Evolutionary conservation across 2,113 vertebrate species (phyloP).

Genomic region (Ia io): DNA sequence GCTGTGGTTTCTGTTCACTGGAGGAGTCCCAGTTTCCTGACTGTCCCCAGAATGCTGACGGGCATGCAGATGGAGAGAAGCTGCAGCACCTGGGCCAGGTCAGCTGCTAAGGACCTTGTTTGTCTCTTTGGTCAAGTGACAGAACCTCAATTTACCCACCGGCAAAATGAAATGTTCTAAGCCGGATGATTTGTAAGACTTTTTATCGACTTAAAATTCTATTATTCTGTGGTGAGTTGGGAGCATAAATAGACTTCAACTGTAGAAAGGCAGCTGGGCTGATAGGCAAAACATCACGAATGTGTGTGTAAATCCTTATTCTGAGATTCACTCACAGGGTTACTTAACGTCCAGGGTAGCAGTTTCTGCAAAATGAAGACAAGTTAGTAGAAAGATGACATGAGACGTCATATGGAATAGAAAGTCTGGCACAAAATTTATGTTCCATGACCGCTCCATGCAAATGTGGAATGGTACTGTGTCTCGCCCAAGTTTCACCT

Average conservation of each 20-base stretch:
- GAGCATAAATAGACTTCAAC: background rate
- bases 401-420: fast-evolving
- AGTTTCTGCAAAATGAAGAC: background rate
- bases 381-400: background rate
- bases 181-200: background rate
- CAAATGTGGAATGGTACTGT: background rate
- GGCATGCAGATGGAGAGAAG: background rate
- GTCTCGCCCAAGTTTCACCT: background rate
- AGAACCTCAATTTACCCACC: background rate
- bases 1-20: background rate
- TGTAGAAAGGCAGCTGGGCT: background rate
- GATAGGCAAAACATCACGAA: background rate
- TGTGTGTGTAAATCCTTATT: too few species aligned
- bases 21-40: background rate
- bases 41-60: background rate
- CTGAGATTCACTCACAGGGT: background rate
- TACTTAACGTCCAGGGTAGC: background rate
- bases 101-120: background rate
- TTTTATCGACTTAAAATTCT: background rate
- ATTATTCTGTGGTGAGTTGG: background rate
- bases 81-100: background rate
- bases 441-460: fast-evolving
- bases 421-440: background rate
- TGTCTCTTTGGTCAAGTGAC: background rate
- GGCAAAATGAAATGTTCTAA: background rate